Base-by-base conservation (phyloP, 2,888 invertebrate genomes). In the Dusona sp. region DNA sequence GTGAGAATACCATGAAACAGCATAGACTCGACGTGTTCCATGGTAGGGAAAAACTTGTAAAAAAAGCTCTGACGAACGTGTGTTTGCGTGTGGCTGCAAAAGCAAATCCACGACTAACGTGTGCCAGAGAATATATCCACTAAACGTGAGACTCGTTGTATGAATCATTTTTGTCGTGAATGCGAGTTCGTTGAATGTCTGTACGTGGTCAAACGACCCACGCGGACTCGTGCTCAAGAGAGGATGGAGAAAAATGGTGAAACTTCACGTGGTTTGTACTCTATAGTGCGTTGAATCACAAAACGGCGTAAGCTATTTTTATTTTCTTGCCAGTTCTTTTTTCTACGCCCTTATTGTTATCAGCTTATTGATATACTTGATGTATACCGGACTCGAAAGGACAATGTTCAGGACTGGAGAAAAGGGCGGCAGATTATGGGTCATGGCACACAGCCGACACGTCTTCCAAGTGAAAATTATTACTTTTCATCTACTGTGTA, bases 401-500 rank as follows among this genome's bases (percentile, higher is more conserved):
- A 57, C 36, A 82, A 73, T 75, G 84, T 42, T 77, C 51, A 82
- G 72, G 70, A 65, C 54, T 36, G n/a, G 42, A 54, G 83, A 80
- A 79, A 86, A 73, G 72, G 75, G 78, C 82, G 74, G 81, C 85
- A 88, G 90, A 91, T 91, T 91, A 90, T 89, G 88, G 90, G 90
- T 90, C 89, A 89, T 87, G 89, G 88, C 83, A 78, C 83, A 70
- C 54, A 89, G 88, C 89, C 90, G 91, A 90, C 92, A 88, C 86
- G 91, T 91, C 90, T 89, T 86, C 88, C 86, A 86, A 86, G 90
- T 90, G 90, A 91, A 90, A 93, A 93, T 93, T 92, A 93, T 91
- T 92, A 91, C 92, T 92, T 88, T 91, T 93, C 92, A 92, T 93
- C 92, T 92, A 90, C 87, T 88, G 89, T 84, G 87, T 85, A 85